Base-by-base conservation (phyloP, 2,888 invertebrate species). In the Petrolisthes manimaculis region DNA sequence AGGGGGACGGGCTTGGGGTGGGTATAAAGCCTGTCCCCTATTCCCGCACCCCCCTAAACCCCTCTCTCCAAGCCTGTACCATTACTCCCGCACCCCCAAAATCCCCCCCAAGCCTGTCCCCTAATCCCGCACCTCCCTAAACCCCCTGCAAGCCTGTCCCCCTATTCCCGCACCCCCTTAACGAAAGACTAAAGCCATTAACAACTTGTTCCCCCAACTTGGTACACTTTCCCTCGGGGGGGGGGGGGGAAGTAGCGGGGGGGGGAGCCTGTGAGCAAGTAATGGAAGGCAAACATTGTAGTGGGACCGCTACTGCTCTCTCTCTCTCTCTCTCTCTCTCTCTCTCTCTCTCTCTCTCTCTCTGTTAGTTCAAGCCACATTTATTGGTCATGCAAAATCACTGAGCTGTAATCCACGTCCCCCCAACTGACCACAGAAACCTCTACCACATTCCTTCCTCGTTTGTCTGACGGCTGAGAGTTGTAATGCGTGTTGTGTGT, bases 261-360 rank as follows among this genome's bases (percentile, higher is more conserved):
- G 78, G 21, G 78, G 14, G 78, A 54, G 51, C 54, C 53, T 61
- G 75, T 61, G 75, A 37, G 79, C 54, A 37, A 67, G 85, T 85
- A 85, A 85, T 85, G 85, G 77, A 85, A 85, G 85, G 14, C 79
- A 79, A 85, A 85, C 69, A 85, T 79, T 79, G 79, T 85, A 79
- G 78, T 37, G 37, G 37, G 37, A 37, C 53, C 79, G 53, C 79
- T 12, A 21, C 8, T 79, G 69, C 54, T 51, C n/a, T 0, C 37
- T 37, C 37, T 37, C 37, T 37, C 37, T 37, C 69, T 18, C 54
- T 79, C 71, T 54, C 69, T 71, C n/a, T 85, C n/a, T n/a, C n/a
- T n/a, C n/a, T n/a, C n/a, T 0, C 37, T 37, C 37, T 37, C 37
- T 37, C 37, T 37, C 69, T 18, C 54, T 79, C 71, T 54, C 69